phyloP scores from a whole-genome alignment of 2,113 vertebrate species.

The Centrocercus urophasianus region DNA sequence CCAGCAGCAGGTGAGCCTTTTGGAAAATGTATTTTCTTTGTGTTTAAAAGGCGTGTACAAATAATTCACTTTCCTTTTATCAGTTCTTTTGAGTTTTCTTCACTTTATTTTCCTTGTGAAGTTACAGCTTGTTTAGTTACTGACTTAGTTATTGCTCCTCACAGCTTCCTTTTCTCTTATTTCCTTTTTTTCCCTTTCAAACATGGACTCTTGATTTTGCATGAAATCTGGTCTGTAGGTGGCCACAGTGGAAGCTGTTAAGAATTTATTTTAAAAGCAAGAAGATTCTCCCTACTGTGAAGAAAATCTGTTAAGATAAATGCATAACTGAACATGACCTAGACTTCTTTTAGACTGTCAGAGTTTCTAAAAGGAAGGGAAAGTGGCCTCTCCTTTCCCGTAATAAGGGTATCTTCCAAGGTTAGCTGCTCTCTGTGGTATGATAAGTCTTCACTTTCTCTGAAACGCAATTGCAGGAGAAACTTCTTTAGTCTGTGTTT shows the following conservation, averaged over 20 bases:
- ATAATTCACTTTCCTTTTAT: background rate
- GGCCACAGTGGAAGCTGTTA: constrained; percentile 43
- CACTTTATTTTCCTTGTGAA: background rate
- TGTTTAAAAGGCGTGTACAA: background rate
- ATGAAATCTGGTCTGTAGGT: constrained; percentile 52
- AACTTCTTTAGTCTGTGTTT: constrained; percentile 7
- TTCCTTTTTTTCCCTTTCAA: background rate
- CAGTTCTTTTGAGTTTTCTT: background rate
- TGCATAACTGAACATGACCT: background rate
- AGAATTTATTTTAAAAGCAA: constrained; percentile 59
- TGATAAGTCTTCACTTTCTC: background rate
- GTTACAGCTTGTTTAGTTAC: background rate
- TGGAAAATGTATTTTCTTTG: background rate
- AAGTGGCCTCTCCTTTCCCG: background rate
- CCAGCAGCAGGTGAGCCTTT: background rate
- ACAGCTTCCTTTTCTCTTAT: background rate
- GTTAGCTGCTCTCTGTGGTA: background rate
- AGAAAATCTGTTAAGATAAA: constrained; percentile 50
- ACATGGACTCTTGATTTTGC: background rate
- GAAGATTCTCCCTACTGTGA: background rate
- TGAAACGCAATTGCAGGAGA: background rate
- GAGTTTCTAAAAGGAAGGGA: background rate
- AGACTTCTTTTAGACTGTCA: background rate
- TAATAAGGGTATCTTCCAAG: background rate
- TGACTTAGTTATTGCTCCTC: background rate